Percentiles rank a stretch among this genome's conserved stretches.
These are phyloP conservation scores for Prionailurus viverrinus DNA, from an alignment of 2,113 vertebrate genomes.

Conservation along the genomic window DNA sequence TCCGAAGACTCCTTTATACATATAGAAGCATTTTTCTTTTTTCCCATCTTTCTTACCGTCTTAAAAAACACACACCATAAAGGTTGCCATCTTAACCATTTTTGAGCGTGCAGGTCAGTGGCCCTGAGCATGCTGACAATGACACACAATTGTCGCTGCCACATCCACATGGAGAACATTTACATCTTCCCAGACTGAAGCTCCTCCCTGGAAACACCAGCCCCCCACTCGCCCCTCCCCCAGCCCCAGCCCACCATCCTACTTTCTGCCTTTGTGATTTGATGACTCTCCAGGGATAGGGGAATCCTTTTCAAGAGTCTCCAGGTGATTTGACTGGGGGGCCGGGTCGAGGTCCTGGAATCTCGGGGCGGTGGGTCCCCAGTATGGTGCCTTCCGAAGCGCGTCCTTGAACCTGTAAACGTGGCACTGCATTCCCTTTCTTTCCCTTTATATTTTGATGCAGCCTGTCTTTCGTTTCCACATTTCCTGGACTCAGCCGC, in stretches of 20 bases:
- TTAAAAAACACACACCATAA: background rate
- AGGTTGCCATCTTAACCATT: background rate
- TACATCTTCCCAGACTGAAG: background rate
- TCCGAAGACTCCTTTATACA: background rate
- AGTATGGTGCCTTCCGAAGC: rapidly evolving
- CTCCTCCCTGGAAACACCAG: too few species aligned
- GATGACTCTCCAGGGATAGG: background rate
- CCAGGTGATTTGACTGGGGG: rapidly evolving
- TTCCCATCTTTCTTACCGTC: background rate
- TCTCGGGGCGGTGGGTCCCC: background rate
- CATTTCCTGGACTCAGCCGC: background rate
- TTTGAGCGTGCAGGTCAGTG: rapidly evolving
- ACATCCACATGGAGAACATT: background rate
- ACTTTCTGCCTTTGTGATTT: too few species aligned
- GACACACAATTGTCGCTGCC: background rate
- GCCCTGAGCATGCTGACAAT: too few species aligned
- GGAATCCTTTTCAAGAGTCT: background rate
- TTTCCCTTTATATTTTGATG: background rate
- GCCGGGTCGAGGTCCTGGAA: background rate
- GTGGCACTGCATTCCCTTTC: background rate
- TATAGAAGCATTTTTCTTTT: background rate
- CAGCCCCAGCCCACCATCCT: rapidly evolving
- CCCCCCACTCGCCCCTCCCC: background rate
- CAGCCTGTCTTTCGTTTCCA: background rate
- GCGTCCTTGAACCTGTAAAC: rapidly evolving